Evolutionary conservation across 2,797 vertebrate species (phyloP), one percentile per base, ranked within the genome.

Genomic region (Artibeus jamaicensis): DNA sequence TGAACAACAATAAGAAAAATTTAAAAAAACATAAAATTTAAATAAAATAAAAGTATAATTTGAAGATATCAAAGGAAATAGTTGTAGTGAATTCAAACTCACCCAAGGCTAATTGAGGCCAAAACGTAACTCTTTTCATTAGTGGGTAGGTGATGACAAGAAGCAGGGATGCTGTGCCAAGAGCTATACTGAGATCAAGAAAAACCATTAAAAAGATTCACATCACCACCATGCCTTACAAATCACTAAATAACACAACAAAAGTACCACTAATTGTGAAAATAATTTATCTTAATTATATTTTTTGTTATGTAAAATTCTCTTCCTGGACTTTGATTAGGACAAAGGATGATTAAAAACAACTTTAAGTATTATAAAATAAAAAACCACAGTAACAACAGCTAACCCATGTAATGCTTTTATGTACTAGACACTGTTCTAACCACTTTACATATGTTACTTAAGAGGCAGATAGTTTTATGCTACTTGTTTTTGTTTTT

Each of bases 101-200:
- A 99, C 99, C 99, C 96, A 99, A 97, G 82, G 99, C 98, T 34
- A 99, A 94, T 97, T 99, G 99, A 85, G 99, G 99, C 99, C 99
- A 99, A 42, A 99, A 99, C 0, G 99, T 99, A 98, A 99, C 98
- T 98, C 99, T 99, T 98, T 99, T 99, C 99, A 99, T 99, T 92
- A 99, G 98, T 0, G 99, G 99, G 91, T 99, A 99, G 86, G 98
- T 99, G 97, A 99, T 70, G 78, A 99, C 99, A 39, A 99, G 98
- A 68, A 98, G 98, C 70, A 99, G 97, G 0, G 99, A 99, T 6
- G 99, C 98, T 65, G 99, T 99, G 95, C 99, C 99, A 86, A 99
- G 98, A 93, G 98, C 93, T 37, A 99, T 99, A 96, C 99, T 99
- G 93, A 96, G 97, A 92, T 92, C 57, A 42, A 81, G 44, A 76